Evolutionary conservation across 2,888 invertebrate genomes (phyloP), one percentile per base, ranked within the genome.

Genomic region (Mimumesa dahlbomi): DNA sequence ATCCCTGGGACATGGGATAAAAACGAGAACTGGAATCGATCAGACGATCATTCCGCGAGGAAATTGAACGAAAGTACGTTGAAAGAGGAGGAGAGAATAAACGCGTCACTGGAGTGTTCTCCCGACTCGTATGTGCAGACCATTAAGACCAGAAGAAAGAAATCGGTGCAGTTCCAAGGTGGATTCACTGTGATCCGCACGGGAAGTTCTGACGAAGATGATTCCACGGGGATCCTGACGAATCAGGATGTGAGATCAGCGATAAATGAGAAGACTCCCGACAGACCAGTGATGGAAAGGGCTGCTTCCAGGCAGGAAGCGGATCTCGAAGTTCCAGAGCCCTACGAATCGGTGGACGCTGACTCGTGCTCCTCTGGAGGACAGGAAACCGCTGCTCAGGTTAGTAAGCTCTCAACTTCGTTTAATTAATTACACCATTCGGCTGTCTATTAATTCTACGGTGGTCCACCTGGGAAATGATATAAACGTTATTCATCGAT

Each of bases 121-220:
- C 13, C 21, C 1, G 13, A 54, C 16, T 46, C 40, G 16, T 19
- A 18, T 49, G 18, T 13, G 61, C 59, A 52, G 18, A 16, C 56
- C 6, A 53, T 78, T 2, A 78, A 72, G 16, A 31, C 50, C 13
- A 78, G 81, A 31, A 63, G 75, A 18, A 86, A 79, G 57, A 88
- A 86, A 56, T 83, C 82, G 40, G 86, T 87, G 74, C 83, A 86
- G 67, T 86, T 87, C 63, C 72, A 79, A 73, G 53, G 75, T 77
- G 61, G 74, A 68, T 79, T 75, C 46, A 79, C 76, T 18, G 69
- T 75, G 62, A 79, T 62, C 43, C 61, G 61, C 40, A 61, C 61
- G 54, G 58, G 11, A 73, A 75, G 25, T 68, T 54, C 43, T 25
- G 61, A 46, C 11, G 56, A 61, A n/a, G 52, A 69, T 21, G 65